Conservation (phyloP, 2,797 vertebrate genomes). For the Sebastes taczanowskii region DNA sequence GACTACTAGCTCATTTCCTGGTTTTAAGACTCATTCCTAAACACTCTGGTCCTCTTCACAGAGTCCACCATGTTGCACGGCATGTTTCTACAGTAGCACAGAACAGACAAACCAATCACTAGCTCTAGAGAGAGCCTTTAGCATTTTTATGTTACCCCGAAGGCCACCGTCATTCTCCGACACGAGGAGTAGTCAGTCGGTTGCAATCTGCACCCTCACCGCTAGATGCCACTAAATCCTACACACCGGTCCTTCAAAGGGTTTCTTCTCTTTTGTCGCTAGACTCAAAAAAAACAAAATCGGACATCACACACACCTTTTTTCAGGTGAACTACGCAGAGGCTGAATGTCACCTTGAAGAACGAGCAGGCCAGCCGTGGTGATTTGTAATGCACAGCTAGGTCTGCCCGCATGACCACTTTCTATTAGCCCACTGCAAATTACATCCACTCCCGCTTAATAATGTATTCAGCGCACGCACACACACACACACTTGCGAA, state of each 20-base stretch:
- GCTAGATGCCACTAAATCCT: too few species aligned
- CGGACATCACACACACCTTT: slow-evolving; percentile 21
- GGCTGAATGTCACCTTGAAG: slow-evolving; percentile 72
- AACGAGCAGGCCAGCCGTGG: slow-evolving; percentile 28
- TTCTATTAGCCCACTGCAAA: slow-evolving; percentile 65
- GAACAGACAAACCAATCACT: too few species aligned
- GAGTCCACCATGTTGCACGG: too few species aligned
- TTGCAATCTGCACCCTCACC: too few species aligned
- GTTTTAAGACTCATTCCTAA: too few species aligned
- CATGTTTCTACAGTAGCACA: too few species aligned
- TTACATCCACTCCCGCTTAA: slow-evolving; percentile 48
- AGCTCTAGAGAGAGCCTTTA: too few species aligned
- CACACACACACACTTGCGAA: neutral
- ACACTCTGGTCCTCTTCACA: too few species aligned
- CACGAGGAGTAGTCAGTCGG: too few species aligned
- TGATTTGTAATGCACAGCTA: slow-evolving; percentile 67
- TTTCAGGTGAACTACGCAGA: slow-evolving; percentile 41
- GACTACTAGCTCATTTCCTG: too few species aligned
- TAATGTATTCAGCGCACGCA: slow-evolving; percentile 51
- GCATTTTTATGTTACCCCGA: fast-evolving
- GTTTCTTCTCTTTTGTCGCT: neutral
- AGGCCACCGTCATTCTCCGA: too few species aligned
- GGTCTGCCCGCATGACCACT: slow-evolving; percentile 52
- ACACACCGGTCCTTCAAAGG: neutral
- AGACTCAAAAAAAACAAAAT: neutral